A percentile compares a stretch with the other conserved stretches of the same genome.
These are phyloP conservation scores for Melanotaenia duboulayi DNA, from an alignment of 2,113 vertebrate species.

Conservation along the genomic window DNA sequence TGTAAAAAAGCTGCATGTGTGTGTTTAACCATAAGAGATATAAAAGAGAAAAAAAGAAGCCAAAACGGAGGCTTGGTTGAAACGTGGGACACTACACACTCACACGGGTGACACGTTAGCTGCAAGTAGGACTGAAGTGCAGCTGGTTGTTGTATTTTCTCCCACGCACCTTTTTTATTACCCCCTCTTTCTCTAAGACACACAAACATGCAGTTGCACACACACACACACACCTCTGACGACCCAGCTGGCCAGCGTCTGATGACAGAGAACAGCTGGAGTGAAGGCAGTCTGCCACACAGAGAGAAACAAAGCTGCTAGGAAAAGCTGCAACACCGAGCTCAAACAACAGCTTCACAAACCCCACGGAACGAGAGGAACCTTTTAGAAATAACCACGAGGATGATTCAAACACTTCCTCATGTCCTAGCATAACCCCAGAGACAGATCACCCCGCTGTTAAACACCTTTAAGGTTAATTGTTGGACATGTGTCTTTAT, in stretches of 20 bases:
- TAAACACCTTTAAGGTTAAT: constrained; percentile 19
- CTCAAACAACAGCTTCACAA: constrained; percentile 28
- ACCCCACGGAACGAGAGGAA: background rate
- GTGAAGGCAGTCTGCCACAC: constrained; percentile 42
- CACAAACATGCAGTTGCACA: background rate
- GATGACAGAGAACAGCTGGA: constrained; percentile 83
- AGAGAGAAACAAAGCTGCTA: constrained; percentile 44
- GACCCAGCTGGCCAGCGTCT: constrained; percentile 77
- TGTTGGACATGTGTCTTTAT: constrained; percentile 16
- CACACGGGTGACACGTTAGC: constrained; percentile 59
- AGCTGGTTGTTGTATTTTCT: constrained; percentile 77
- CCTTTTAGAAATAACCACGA: background rate
- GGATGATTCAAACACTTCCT: background rate
- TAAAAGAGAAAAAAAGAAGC: constrained; percentile 18
- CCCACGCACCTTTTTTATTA: constrained; percentile 66
- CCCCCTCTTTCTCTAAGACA: background rate
- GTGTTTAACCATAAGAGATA: constrained; percentile 1
- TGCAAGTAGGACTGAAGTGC: constrained; percentile 52
- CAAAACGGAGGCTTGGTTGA: constrained; percentile 5
- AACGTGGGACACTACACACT: constrained; percentile 71
- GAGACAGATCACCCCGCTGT: constrained; percentile 14
- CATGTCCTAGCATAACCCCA: background rate
- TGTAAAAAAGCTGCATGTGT: constrained; percentile 7
- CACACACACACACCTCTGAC: constrained; percentile 31
- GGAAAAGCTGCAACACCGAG: constrained; percentile 17